Percentiles rank a stretch among this genome's conserved stretches.
phyloP scores from a whole-genome alignment of 2,888 invertebrate species.

The Drosophila meridionalis region DNA sequence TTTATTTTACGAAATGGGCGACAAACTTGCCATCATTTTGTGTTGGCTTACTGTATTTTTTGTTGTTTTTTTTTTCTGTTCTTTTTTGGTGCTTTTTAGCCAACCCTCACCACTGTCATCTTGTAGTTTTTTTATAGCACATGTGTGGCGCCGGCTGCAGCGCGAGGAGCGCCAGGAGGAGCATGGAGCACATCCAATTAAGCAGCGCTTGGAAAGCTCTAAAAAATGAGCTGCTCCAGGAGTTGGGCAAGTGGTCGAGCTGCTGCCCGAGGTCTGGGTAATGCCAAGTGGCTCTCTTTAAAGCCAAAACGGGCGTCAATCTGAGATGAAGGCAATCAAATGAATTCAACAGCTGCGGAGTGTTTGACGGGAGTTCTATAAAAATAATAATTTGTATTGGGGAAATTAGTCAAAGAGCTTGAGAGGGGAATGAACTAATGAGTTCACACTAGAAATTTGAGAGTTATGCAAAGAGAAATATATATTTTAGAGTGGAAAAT shows the following conservation, averaged over 20 bases:
- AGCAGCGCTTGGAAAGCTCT: constrained; percentile 70
- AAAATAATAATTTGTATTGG: neutral
- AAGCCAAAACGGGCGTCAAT: constrained; percentile 27
- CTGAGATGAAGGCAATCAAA: neutral
- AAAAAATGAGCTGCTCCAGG: constrained; percentile 58
- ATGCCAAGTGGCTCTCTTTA: constrained; percentile 37
- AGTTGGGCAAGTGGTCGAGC: constrained; percentile 15
- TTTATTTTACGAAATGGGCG: constrained; percentile 78
- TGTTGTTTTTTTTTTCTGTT: neutral
- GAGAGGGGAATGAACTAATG: too few species aligned
- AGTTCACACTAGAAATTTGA: too few species aligned
- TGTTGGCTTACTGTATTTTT: constrained; percentile 30
- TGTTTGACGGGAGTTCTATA: neutral
- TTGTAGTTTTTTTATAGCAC: constrained; percentile 56
- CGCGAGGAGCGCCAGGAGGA: neutral
- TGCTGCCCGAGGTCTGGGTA: constrained; percentile 5
- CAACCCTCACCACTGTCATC: constrained; percentile 7
- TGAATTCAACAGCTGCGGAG: neutral
- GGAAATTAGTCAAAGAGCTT: neutral
- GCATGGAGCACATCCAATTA: constrained; percentile 72
- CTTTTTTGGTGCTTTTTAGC: constrained; percentile 20
- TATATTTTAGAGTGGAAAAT: too few species aligned
- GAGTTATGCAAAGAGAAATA: too few species aligned
- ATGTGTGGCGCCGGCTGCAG: constrained; percentile 55
- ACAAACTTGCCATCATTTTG: constrained; percentile 72